Conservation (phyloP, 2,888 invertebrate genomes). For the Prosapia bicincta region DNA sequence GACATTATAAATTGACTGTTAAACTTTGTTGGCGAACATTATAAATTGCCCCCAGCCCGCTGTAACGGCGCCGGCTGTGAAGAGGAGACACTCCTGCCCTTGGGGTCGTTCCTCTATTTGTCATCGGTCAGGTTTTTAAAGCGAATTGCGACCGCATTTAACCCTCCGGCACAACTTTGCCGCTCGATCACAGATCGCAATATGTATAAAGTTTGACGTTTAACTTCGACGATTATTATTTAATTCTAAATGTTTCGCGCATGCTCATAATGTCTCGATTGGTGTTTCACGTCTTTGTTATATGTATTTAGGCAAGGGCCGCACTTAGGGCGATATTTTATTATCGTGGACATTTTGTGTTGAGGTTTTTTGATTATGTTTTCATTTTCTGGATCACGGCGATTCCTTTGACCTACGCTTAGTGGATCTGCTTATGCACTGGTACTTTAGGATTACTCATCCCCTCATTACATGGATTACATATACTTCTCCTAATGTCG, state of each 20-base stretch:
- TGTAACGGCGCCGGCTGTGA: neutral
- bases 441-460: too few relatives aligned
- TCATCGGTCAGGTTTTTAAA: neutral
- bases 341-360: too few relatives aligned
- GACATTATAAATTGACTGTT: neutral
- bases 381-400: too few relatives aligned
- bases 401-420: too few relatives aligned
- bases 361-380: too few relatives aligned
- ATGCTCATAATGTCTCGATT: too few relatives aligned
- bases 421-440: too few relatives aligned
- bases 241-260: neutral
- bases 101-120: neutral
- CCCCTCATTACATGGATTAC: too few relatives aligned
- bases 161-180: neutral
- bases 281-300: too few relatives aligned
- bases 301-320: too few relatives aligned
- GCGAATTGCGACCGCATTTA: neutral
- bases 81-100: neutral
- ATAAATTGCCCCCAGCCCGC: neutral
- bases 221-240: neutral
- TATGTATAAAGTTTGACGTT: neutral
- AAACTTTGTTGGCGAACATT: conserved; percentile 2
- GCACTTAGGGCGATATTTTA: too few relatives aligned
- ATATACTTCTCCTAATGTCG: too few relatives aligned
- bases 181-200: neutral